Evolutionary conservation across 2,113 vertebrate genomes (phyloP), one percentile per base, ranked within the genome.

Genomic region (Sprattus sprattus): DNA sequence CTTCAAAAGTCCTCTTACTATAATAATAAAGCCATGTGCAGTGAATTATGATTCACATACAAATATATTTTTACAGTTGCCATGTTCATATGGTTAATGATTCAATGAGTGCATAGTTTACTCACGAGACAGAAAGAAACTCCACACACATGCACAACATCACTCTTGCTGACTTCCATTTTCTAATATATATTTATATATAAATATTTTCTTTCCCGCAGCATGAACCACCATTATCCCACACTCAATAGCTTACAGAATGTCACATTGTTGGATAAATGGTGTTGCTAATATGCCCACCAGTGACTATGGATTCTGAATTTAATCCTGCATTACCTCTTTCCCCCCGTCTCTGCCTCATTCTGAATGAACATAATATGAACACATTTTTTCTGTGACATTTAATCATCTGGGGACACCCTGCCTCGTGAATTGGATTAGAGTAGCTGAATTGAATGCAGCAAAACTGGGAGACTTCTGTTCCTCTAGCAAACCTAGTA

Each of bases 321-420:
- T 83, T 87, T 83, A 91, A 88, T 88, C 45, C 13, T 0, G 32
- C 81, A 75, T 81, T 88, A 54, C 39, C 86, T 75, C 87, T 87
- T 85, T 71, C 39, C 80, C 28, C 84, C 52, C 50, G 44, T 83
- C 71, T 78, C 25, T 78, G 71, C 71, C 71, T 78, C 71, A 78
- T 78, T 78, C 88, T 88, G 88, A 92, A 90, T 90, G 91, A 90
- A 91, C 88, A 88, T 92, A 91, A 92, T 92, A 92, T 92, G 90
- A 87, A 88, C 86, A 89, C 91, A 93, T 94, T 93, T 95, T 89
- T 91, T 64, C 87, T 88, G 89, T 93, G 92, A 93, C 93, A 94
- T 95, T 95, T 93, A 93, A 94, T 95, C 93, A 94, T 86, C 89
- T 87, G 86, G 88, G 90, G 91, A 93, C 88, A 92, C 83, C 89